Percentiles rank a stretch among this genome's conserved stretches.
Evolutionary conservation across 2,797 vertebrate genomes (phyloP).

Genomic region (Rhyacichthys aspro): DNA sequence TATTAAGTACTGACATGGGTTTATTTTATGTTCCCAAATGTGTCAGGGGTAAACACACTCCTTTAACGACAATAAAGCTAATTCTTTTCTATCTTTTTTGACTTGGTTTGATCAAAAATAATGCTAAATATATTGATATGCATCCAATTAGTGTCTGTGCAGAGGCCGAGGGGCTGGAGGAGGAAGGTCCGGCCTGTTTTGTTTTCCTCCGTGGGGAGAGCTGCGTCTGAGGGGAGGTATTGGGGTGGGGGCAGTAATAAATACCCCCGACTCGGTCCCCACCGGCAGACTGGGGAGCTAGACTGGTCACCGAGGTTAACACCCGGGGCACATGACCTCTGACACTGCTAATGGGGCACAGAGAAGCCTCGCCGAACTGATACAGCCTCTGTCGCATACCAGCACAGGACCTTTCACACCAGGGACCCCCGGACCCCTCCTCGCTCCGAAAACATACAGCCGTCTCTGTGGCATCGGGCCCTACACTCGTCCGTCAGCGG

Average conservation of each 20-base stretch:
- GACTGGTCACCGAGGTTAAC: constrained; percentile 86
- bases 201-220: constrained; percentile 69
- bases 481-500: constrained; percentile 40
- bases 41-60: too few species aligned
- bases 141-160: constrained; percentile 71
- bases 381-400: constrained; percentile 83
- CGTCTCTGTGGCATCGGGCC: constrained; percentile 65
- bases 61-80: too few species aligned
- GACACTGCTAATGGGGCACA: constrained; percentile 87
- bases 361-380: constrained; percentile 82
- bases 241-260: constrained; percentile 75
- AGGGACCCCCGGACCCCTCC: constrained; percentile 35
- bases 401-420: constrained; percentile 84
- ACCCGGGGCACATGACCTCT: constrained; percentile 83
- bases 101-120: too few species aligned
- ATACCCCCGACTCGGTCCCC: constrained; percentile 80
- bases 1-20: too few species aligned
- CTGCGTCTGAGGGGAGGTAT: constrained; percentile 50
- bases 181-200: constrained; percentile 60
- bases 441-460: constrained; percentile 58
- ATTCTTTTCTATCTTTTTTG: too few species aligned
- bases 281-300: constrained; percentile 83
- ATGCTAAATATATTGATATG: constrained; percentile 68
- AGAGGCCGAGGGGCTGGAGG: constrained; percentile 39
- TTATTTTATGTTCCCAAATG: too few species aligned